A percentile compares a stretch with the other conserved stretches of the same genome.
Conservation (phyloP, 2,888 invertebrate species). For the Dinocampus coccinellae region DNA sequence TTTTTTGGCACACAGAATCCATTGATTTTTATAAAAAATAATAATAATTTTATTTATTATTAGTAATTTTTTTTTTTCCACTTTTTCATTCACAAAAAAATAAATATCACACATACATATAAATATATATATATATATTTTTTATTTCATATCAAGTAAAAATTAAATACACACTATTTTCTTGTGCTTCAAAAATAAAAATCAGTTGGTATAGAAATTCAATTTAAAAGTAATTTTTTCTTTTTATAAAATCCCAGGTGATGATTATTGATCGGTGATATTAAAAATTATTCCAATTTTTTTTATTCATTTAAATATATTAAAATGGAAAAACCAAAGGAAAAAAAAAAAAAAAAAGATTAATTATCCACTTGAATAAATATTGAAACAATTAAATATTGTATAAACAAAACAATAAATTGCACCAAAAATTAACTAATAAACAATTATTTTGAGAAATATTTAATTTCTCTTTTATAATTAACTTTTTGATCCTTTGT, state of each 20-base stretch:
- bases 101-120: not conserved
- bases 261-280: not conserved
- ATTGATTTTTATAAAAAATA: not conserved
- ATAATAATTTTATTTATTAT: not conserved
- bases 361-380: too few relatives aligned
- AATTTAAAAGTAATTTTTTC: not conserved
- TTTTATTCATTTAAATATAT: not conserved
- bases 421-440: not conserved
- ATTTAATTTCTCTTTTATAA: not conserved
- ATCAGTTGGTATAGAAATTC: not conserved
- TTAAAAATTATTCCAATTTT: not conserved
- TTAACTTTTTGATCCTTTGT: not conserved
- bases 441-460: not conserved
- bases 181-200: not conserved
- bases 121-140: not conserved
- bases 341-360: too few relatives aligned
- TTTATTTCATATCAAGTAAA: not conserved
- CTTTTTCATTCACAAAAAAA: not conserved
- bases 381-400: not conserved
- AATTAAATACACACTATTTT: conserved; percentile 12
- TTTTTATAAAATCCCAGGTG: conserved; percentile 15
- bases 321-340: not conserved
- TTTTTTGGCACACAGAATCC: not conserved
- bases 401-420: not conserved
- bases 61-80: not conserved